phyloP scores from a whole-genome alignment of 1,140 invertebrate species.

The Penaeus japonicus region DNA sequence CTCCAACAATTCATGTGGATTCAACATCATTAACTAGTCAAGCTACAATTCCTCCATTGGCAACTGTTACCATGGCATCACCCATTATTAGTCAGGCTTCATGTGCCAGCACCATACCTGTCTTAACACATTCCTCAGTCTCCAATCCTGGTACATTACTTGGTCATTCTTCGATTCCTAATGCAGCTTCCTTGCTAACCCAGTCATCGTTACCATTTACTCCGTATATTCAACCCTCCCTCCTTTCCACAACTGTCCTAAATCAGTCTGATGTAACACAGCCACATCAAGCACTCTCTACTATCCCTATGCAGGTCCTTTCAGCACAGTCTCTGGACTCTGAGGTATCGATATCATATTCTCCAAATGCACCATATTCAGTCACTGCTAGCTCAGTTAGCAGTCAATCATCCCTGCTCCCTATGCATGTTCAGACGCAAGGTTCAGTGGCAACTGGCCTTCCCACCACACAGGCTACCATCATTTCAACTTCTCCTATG shows the following conservation, averaged over 20 bases:
- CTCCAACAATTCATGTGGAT: background rate
- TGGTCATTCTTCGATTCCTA: slow-evolving; percentile 3
- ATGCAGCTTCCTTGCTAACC: slow-evolving; percentile 1
- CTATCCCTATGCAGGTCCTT: slow-evolving; percentile 28
- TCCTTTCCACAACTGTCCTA: slow-evolving; percentile 24
- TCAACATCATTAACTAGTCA: background rate
- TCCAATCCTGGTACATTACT: slow-evolving; percentile 3
- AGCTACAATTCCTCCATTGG: too few relatives aligned
- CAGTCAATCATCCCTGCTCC: slow-evolving; percentile 3
- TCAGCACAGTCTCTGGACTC: slow-evolving; percentile 13
- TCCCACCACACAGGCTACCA: background rate
- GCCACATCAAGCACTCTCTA: slow-evolving; percentile 14
- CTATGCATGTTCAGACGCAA: background rate
- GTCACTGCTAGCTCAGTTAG: background rate
- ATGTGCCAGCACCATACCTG: slow-evolving; percentile 4
- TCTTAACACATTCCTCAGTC: background rate
- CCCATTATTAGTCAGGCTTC: slow-evolving; percentile 17
- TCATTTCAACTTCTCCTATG: background rate
- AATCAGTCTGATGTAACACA: slow-evolving; percentile 36
- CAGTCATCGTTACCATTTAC: slow-evolving; percentile 25
- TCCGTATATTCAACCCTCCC: slow-evolving; percentile 32
- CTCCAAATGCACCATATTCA: background rate
- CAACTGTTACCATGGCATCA: slow-evolving; percentile 16
- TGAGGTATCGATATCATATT: background rate
- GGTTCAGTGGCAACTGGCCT: background rate